Evolutionary conservation across 2,888 invertebrate species (phyloP).

Genomic region (Hypercompe scribonia): DNA sequence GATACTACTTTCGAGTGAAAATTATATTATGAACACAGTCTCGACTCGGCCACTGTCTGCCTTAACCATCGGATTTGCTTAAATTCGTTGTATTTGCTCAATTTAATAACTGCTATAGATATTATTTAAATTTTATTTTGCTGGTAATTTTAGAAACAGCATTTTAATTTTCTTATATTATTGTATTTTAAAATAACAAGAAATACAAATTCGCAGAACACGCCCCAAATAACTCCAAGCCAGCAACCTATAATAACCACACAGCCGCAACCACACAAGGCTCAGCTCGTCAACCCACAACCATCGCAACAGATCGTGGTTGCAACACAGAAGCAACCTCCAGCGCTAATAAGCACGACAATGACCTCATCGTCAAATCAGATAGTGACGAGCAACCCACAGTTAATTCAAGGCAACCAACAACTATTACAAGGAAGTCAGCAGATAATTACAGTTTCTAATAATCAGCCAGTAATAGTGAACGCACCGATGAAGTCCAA

Average conservation of each 20-base stretch:
- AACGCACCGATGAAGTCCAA: slow-evolving; percentile 72
- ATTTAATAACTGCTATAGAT: not conserved
- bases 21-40: not conserved
- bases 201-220: slow-evolving; percentile 61
- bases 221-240: slow-evolving; percentile 79
- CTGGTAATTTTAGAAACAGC: not conserved
- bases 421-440: slow-evolving; percentile 71
- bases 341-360: slow-evolving; percentile 72
- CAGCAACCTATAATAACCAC: slow-evolving; percentile 83
- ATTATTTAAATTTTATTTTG: not conserved
- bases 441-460: slow-evolving; percentile 77
- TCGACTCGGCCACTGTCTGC: not conserved
- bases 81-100: not conserved
- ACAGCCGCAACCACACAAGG: slow-evolving; percentile 86
- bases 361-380: slow-evolving; percentile 67
- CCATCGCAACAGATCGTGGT: slow-evolving; percentile 77
- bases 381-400: slow-evolving; percentile 59
- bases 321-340: slow-evolving; percentile 75
- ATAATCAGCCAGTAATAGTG: slow-evolving; percentile 79
- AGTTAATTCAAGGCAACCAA: slow-evolving; percentile 63
- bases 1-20: not conserved
- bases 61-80: not conserved
- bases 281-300: slow-evolving; percentile 74
- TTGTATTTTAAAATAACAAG: slow-evolving; percentile 1
- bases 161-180: not conserved